These are phyloP conservation scores for Drymonia ruficornis DNA, from an alignment of 2,888 invertebrate species.

Conservation along the genomic window DNA sequence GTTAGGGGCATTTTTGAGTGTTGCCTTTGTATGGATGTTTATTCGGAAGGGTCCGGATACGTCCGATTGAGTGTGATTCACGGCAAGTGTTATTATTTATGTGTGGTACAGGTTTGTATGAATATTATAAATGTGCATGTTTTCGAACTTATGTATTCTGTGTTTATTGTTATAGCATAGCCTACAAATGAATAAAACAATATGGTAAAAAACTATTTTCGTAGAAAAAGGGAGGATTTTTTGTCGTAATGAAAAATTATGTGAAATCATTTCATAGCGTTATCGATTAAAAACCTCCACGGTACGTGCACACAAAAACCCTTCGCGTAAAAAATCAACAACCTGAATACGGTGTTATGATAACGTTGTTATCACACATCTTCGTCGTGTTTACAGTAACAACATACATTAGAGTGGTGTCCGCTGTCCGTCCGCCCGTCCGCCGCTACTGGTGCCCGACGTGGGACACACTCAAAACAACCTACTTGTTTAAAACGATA, in stretches of 20 bases:
- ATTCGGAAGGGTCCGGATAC: constrained; percentile 50
- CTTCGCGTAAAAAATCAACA: constrained; percentile 27
- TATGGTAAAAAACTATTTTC: too few species aligned
- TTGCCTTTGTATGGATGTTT: constrained; percentile 61
- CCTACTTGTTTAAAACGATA: constrained; percentile 57
- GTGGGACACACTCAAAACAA: constrained; percentile 52
- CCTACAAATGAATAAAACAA: too few species aligned
- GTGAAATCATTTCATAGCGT: too few species aligned
- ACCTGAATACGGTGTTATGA: constrained; percentile 38
- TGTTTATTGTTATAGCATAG: too few species aligned
- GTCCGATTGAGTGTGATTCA: constrained; percentile 64
- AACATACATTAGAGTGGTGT: constrained; percentile 65
- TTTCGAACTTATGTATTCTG: background rate
- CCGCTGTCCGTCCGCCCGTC: constrained; percentile 34
- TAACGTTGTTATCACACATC: constrained; percentile 44
- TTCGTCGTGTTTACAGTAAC: constrained; percentile 65
- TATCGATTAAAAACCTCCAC: too few species aligned
- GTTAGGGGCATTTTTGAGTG: constrained; percentile 70
- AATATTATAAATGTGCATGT: background rate
- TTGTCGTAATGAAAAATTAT: too few species aligned
- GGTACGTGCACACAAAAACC: background rate
- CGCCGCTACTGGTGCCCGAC: constrained; percentile 46
- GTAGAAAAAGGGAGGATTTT: too few species aligned
- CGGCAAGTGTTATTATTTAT: constrained; percentile 49
- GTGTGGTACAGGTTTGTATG: background rate